Conservation (phyloP, 2,888 invertebrate genomes). For the Nomada fucata region DNA sequence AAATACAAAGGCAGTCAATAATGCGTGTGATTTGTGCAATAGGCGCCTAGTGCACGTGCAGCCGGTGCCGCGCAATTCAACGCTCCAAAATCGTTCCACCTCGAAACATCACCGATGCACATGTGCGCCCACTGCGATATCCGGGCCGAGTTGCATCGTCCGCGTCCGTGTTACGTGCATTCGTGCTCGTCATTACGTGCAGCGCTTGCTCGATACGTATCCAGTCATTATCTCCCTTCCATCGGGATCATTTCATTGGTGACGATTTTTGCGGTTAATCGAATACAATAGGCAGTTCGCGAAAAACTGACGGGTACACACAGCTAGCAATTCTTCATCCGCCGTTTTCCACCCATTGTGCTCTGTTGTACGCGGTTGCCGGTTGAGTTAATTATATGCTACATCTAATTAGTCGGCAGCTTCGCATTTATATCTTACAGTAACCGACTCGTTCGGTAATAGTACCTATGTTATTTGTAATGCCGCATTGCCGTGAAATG, state of each 20-base stretch:
- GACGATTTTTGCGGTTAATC: neutral
- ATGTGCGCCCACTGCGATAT: constrained; percentile 73
- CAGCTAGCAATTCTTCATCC: neutral
- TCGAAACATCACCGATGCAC: constrained; percentile 78
- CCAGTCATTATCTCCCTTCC: constrained; percentile 30
- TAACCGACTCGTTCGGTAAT: no score
- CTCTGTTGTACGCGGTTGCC: neutral
- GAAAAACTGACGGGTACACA: neutral
- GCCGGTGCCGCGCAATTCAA: constrained; percentile 81
- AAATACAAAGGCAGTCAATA: constrained; percentile 83
- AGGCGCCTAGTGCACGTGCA: constrained; percentile 80
- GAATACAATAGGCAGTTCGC: neutral
- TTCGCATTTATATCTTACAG: no score
- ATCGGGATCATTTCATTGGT: neutral
- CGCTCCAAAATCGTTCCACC: constrained; percentile 80
- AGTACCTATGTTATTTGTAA: no score
- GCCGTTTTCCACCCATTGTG: no score
- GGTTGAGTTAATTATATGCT: neutral
- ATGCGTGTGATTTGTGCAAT: constrained; percentile 83
- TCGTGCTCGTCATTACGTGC: constrained; percentile 71
- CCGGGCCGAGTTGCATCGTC: constrained; percentile 62
- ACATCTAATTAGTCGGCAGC: neutral
- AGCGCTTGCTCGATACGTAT: constrained; percentile 60
- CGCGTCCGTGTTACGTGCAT: constrained; percentile 68
- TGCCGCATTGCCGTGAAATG: no score